phyloP scores from a whole-genome alignment of 2,888 invertebrate species.

The Apodemia zela region DNA sequence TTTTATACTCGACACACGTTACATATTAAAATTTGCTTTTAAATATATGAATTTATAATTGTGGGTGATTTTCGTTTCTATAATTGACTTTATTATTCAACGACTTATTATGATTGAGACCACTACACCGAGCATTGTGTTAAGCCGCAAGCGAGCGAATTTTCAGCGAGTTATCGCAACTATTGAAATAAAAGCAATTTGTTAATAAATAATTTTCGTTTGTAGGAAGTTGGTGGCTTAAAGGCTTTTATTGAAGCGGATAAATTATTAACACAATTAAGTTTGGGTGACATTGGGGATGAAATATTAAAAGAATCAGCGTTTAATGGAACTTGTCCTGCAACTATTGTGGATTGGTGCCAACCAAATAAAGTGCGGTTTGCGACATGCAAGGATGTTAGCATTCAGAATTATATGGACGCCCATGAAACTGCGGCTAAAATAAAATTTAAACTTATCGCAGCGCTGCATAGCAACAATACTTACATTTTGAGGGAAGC shows the following conservation, averaged over 20 bases:
- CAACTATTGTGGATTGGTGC: constrained; percentile 72
- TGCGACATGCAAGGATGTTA: constrained; percentile 73
- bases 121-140: too few species aligned
- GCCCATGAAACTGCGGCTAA: constrained; percentile 75
- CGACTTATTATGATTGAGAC: too few species aligned
- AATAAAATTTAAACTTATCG: constrained; percentile 65
- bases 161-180: background rate
- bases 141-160: too few species aligned
- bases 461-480: constrained; percentile 69
- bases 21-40: too few species aligned
- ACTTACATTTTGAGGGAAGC: constrained; percentile 70
- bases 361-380: constrained; percentile 66
- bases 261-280: constrained; percentile 59
- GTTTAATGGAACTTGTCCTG: constrained; percentile 69
- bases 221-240: constrained; percentile 68
- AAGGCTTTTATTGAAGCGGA: constrained; percentile 72
- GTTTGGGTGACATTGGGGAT: constrained; percentile 64
- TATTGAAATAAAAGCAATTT: background rate
- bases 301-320: constrained; percentile 69
- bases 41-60: too few species aligned
- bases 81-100: too few species aligned
- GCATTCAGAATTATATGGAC: constrained; percentile 73
- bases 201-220: constrained; percentile 26
- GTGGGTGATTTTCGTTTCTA: too few species aligned
- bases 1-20: too few species aligned